These are phyloP conservation scores for Salvelinus namaycush DNA, from an alignment of 2,113 vertebrate genomes.

Conservation along the genomic window DNA sequence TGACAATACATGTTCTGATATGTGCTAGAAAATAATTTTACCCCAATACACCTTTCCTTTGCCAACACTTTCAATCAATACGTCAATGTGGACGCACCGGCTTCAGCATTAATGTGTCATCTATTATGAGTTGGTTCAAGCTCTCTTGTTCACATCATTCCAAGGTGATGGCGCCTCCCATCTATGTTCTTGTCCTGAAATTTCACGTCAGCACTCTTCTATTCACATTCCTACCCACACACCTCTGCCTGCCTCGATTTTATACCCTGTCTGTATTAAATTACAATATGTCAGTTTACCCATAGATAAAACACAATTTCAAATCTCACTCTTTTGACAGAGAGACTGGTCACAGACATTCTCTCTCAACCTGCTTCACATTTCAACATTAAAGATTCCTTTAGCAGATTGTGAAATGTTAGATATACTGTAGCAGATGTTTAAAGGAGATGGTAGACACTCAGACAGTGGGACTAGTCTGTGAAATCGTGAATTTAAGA, in stretches of 20 bases:
- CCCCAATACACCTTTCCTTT: slow-evolving; percentile 32
- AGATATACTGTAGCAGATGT: too few relatives aligned
- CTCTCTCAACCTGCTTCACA: too few relatives aligned
- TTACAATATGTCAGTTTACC: slow-evolving; percentile 28
- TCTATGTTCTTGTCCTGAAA: slow-evolving; percentile 49
- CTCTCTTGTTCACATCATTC: slow-evolving; percentile 28
- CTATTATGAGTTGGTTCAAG: slow-evolving; percentile 34
- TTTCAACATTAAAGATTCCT: too few relatives aligned
- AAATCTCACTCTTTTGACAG: too few relatives aligned
- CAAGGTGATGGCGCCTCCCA: slow-evolving; percentile 30
- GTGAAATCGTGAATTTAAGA: too few relatives aligned
- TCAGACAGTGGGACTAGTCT: too few relatives aligned
- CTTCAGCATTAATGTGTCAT: slow-evolving; percentile 59
- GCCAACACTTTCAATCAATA: slow-evolving; percentile 62
- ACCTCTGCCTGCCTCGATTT: slow-evolving; percentile 19
- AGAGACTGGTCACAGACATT: too few relatives aligned
- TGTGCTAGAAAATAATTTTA: slow-evolving; percentile 51
- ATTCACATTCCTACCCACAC: slow-evolving; percentile 34
- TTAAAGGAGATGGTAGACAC: too few relatives aligned
- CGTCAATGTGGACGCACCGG: slow-evolving; percentile 39
- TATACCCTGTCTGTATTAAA: slow-evolving; percentile 45
- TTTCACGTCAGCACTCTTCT: slow-evolving; percentile 45
- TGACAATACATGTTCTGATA: slow-evolving; percentile 45
- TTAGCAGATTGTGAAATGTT: too few relatives aligned
- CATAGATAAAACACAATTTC: neutral